Conservation (phyloP, 2,888 invertebrate genomes). For the Amphipoea lucens region DNA sequence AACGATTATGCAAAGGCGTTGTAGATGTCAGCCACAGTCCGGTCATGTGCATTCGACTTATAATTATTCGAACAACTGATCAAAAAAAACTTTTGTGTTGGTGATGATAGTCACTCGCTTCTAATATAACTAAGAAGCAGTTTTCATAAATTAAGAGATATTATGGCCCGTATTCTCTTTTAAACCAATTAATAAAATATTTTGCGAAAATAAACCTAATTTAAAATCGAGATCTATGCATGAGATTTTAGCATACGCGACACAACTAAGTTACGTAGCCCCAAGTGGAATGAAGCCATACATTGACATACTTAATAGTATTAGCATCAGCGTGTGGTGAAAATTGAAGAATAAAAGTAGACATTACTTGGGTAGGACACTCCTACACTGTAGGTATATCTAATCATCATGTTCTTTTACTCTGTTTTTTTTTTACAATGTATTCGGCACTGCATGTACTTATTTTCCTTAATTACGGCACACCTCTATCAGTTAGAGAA, state of each 20-base stretch:
- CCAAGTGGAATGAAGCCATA: neutral
- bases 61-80: constrained; percentile 6
- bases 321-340: neutral
- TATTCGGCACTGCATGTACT: neutral
- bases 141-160: neutral
- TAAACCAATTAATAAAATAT: neutral
- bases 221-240: neutral
- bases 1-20: constrained; percentile 65
- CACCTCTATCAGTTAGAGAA: too few species aligned
- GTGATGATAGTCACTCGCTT: neutral
- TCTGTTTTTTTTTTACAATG: neutral
- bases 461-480: neutral
- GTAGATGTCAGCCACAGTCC: constrained; percentile 46
- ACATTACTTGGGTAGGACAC: neutral
- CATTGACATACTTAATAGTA: neutral
- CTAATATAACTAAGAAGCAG: neutral
- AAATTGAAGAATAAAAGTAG: neutral
- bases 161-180: neutral
- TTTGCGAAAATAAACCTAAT: neutral
- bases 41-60: constrained; percentile 1
- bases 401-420: neutral
- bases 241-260: neutral
- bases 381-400: neutral
- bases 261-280: neutral
- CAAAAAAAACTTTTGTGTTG: neutral